These are phyloP conservation scores for Aspidoscelis tigris DNA, from an alignment of 2,113 vertebrate species.

Conservation along the genomic window DNA sequence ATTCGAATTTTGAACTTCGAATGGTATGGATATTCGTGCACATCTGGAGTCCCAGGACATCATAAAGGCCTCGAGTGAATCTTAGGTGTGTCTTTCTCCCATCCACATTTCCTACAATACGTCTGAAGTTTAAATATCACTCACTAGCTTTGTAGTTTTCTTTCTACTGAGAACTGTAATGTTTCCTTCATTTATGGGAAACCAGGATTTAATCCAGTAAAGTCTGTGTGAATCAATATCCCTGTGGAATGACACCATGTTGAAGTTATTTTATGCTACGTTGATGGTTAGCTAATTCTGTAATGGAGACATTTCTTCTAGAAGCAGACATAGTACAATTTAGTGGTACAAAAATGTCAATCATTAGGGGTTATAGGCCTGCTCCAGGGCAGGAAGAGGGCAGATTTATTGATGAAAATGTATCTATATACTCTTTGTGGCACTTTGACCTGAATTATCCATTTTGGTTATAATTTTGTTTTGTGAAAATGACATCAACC, in stretches of 20 bases:
- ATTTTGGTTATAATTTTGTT: slow-evolving; percentile 92
- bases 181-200: slow-evolving; percentile 90
- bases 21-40: too few relatives aligned
- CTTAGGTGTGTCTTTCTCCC: neutral
- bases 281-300: slow-evolving; percentile 94
- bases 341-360: slow-evolving; percentile 89
- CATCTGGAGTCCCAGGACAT: too few relatives aligned
- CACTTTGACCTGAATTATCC: slow-evolving; percentile 89
- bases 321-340: slow-evolving; percentile 90
- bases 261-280: slow-evolving; percentile 89
- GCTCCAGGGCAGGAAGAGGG: slow-evolving; percentile 83
- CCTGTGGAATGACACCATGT: slow-evolving; percentile 89
- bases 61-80: neutral
- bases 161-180: slow-evolving; percentile 80
- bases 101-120: slow-evolving; percentile 50
- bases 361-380: slow-evolving; percentile 84
- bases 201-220: slow-evolving; percentile 85
- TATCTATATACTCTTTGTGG: slow-evolving; percentile 87
- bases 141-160: slow-evolving; percentile 73
- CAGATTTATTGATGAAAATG: slow-evolving; percentile 94
- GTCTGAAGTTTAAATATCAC: slow-evolving; percentile 76
- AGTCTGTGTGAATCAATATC: slow-evolving; percentile 89
- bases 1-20: too few relatives aligned
- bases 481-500: slow-evolving; percentile 92
- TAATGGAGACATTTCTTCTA: slow-evolving; percentile 87